A percentile compares a stretch with the other conserved stretches of the same genome.
These are phyloP conservation scores for Conchocele bisecta DNA, from an alignment of 2,888 invertebrate genomes.

Conservation along the genomic window DNA sequence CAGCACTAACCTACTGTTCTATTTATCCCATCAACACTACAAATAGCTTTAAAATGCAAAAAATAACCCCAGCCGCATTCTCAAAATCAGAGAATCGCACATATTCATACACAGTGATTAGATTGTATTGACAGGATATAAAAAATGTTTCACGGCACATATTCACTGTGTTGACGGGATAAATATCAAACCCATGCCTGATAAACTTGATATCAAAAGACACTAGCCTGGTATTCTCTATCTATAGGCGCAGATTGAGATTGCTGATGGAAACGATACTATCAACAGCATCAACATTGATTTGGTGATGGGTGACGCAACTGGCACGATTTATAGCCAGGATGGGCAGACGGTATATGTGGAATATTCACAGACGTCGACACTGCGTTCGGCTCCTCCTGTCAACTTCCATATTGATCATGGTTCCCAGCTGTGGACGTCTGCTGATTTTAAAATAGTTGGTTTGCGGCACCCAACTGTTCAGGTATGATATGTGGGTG, in stretches of 20 bases:
- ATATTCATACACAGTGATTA: too few relatives aligned
- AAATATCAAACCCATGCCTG: too few relatives aligned
- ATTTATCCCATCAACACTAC: too few relatives aligned
- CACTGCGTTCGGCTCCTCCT: slow-evolving; percentile 65
- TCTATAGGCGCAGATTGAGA: slow-evolving; percentile 64
- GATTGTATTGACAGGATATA: too few relatives aligned
- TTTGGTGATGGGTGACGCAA: slow-evolving; percentile 64
- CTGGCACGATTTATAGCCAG: slow-evolving; percentile 63
- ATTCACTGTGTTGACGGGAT: too few relatives aligned
- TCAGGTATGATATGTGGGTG: too few relatives aligned
- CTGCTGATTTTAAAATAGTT: slow-evolving; percentile 64
- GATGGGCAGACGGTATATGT: slow-evolving; percentile 57
- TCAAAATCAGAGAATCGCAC: too few relatives aligned
- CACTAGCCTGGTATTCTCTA: neutral
- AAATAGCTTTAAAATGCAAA: too few relatives aligned
- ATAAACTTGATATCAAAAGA: too few relatives aligned
- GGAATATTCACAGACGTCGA: slow-evolving; percentile 58
- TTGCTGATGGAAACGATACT: slow-evolving; percentile 37
- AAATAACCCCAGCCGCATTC: too few relatives aligned
- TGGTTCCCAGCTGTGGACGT: slow-evolving; percentile 60
- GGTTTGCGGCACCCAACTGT: slow-evolving; percentile 72
- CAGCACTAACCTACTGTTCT: too few relatives aligned
- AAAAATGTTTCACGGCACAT: too few relatives aligned
- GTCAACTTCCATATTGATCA: slow-evolving; percentile 64
- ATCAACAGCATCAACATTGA: slow-evolving; percentile 61